These are phyloP conservation scores for Drosophila subpulchrella DNA, from an alignment of 1,140 invertebrate species.

Conservation along the genomic window DNA sequence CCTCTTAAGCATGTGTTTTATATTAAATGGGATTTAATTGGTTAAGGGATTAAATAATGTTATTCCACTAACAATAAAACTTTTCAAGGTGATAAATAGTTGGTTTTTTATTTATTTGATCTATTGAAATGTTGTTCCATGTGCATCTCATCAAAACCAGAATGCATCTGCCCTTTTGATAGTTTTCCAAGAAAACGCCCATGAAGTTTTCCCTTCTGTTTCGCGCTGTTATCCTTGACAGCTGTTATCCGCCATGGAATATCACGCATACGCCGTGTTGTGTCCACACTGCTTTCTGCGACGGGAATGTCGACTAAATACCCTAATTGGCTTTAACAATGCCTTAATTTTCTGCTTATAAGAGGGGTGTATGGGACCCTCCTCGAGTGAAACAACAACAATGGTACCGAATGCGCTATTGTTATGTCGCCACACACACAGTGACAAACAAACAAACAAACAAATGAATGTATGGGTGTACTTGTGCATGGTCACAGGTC, in stretches of 20 bases:
- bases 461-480: constrained; percentile 4
- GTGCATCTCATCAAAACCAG: not conserved
- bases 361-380: constrained; percentile 16
- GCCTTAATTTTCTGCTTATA: constrained; percentile 68
- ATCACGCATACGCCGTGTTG: constrained; percentile 63
- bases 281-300: constrained; percentile 28
- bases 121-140: not conserved
- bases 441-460: constrained; percentile 17
- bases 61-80: not conserved
- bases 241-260: constrained; percentile 36
- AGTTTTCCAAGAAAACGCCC: not conserved
- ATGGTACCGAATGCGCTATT: constrained; percentile 63
- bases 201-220: constrained; percentile 20
- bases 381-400: constrained; percentile 42
- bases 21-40: not conserved
- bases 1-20: not conserved
- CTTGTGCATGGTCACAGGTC: constrained; percentile 58
- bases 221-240: constrained; percentile 28
- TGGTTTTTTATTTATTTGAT: not conserved
- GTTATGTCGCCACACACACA: constrained; percentile 51
- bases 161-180: constrained; percentile 5
- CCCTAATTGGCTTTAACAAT: constrained; percentile 78
- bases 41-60: not conserved
- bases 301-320: constrained; percentile 59
- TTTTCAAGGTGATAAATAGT: too few species aligned